Evolutionary conservation across 2,888 invertebrate species (phyloP), one percentile per base, ranked within the genome.

Genomic region (Aspidiotus rigidus): DNA sequence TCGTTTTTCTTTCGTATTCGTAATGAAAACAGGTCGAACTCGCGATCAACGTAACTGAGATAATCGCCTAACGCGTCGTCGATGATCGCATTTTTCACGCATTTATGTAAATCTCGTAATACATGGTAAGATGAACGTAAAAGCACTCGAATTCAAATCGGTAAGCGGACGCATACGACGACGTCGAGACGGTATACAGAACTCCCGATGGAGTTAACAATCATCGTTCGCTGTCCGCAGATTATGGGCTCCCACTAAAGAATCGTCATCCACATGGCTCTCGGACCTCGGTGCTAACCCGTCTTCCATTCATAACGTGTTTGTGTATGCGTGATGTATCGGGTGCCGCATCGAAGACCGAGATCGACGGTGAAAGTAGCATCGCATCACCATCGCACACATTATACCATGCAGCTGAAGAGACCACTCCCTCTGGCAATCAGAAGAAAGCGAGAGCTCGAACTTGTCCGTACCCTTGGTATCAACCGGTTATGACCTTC

Each of bases 401-500:
- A 28, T 28, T 28, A 28, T 28, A 28, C 28, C 28, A 28, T 28
- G 28, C 28, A 28, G 28, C 28, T 28, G 39, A 41, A 56, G 56
- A 15, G 55, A 41, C 56, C 64, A 56, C 64, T 56, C 56, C 55
- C 64, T 64, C 64, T 40, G 9, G 64, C 59, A 39, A 17, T 64
- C 16, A 42, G 17, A 64, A 64, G 64, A 64, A 64, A 64, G 64
- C 64, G 64, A 64, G 64, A 64, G 64, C 64, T 55, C 39, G 59
- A 39, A 56, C 55, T 56, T 42, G 56, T 41, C 41, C 56, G 55
- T 64, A 64, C 64, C 64, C 64, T 64, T 64, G 64, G 56, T 40
- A 56, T 40, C 56, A 64, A 64, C 64, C 64, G 64, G 64, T 64
- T 64, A 64, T 64, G 64, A 64, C 64, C 64, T 64, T 64, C 64